Base-by-base conservation (phyloP, 2,888 invertebrate species). In the Drepanosiphum platanoidis region DNA sequence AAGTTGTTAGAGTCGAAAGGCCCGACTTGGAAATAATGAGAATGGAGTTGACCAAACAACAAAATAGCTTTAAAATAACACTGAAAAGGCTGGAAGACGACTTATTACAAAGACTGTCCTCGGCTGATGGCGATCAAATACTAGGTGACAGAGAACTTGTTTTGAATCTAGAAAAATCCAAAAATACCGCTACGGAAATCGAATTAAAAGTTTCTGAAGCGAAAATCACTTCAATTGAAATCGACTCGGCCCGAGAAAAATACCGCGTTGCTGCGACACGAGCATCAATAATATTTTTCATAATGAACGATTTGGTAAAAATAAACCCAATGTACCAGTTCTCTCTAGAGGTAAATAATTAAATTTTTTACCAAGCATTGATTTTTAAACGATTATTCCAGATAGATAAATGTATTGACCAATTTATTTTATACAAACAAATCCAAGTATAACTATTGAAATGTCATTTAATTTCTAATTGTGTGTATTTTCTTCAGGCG, bases 291-390 rank as follows among this genome's bases (percentile, higher is more conserved):
- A 91, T 98, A 0, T 98, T 98, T 90, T 98, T 98, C 90, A 96
- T 97, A 87, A 91, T 98, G 86, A 97, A 96, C 89, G 97, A 98
- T 88, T 90, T 98, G 78, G 93, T 94, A 90, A 96, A 96, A 90
- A 97, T 98, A 88, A 97, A 97, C 90, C 95, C 96, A 72, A 96
- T 98, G 89, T 98, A 98, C 90, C 97, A 97, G 90, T 98, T 98
- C 91, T 97, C 97, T 0, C 90, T 98, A 86, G 97, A 97, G 90
- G 92, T 92, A 87, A 77, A 58, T 52, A 80, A 52, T 52, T 22
- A 18, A 7, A 22, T 52, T 18, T 46, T 18, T 18, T 52, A 52
- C n/a, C 22, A 18, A 22, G 3, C 39, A n/a, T n/a, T 22, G 22
- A 18, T 0, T 7, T 0, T 22, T 5, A 52, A 52, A 18, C 3